Evolutionary conservation across 2,113 vertebrate genomes (phyloP).

Genomic region (Megaceryle maxima): DNA sequence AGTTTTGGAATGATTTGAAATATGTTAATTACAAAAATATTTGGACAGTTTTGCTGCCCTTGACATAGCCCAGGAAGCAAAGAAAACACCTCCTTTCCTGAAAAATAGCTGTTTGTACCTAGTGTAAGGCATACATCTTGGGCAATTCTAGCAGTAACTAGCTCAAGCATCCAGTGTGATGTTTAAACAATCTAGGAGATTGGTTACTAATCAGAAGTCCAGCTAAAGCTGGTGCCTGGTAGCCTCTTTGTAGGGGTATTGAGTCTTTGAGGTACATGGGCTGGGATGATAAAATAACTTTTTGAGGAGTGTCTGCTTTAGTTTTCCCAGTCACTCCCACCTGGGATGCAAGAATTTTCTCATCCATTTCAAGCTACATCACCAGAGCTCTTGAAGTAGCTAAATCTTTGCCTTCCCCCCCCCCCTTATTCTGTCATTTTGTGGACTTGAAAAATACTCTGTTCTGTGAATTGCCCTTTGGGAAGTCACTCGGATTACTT

Average conservation of each 20-base stretch:
- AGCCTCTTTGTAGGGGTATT: background rate
- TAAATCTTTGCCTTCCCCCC: background rate
- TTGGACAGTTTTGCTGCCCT: background rate
- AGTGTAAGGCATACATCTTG: background rate
- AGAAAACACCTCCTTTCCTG: background rate
- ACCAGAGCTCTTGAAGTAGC: background rate
- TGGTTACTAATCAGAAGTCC: background rate
- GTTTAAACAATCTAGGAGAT: background rate
- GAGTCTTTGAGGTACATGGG: background rate
- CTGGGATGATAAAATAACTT: background rate
- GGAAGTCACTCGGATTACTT: background rate
- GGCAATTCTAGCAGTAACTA: background rate
- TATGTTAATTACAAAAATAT: background rate
- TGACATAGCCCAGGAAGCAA: background rate
- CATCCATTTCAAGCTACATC: background rate
- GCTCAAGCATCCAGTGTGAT: background rate
- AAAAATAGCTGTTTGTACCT: background rate
- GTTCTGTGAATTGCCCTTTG: background rate
- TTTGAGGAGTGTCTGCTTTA: background rate
- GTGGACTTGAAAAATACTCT: background rate
- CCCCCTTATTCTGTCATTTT: background rate
- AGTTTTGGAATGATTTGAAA: background rate
- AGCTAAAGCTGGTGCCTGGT: background rate
- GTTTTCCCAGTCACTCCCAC: background rate
- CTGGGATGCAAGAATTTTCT: background rate